Base-by-base conservation (phyloP, 1,140 invertebrate genomes). In the Saccostrea glomerata region DNA sequence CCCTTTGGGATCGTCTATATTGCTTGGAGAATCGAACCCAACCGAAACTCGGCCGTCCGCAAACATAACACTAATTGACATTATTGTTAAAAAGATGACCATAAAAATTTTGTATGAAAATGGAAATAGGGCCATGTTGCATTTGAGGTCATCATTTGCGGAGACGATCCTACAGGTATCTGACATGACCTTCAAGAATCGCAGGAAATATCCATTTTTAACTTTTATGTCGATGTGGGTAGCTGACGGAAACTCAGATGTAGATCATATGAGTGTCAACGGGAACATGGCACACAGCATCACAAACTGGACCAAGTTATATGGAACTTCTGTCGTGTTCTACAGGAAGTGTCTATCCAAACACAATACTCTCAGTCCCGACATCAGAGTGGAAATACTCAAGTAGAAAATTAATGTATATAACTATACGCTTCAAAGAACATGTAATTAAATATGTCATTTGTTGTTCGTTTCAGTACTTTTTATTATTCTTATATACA, bases 141-240 rank as follows among this genome's bases (percentile, higher is more conserved):
- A 85, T 63, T 73, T 93, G 9, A 20, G 86, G 30, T 47, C 90
- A 25, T 82, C 87, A 23, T 30, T 89, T 30, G 47, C 47, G 7
- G 88, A 92, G 55, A 93, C 92, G 0, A 25, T 84, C 15, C 25
- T 92, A 0, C 86, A 54, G 3, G 86, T 92, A 5, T 82, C 86
- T 7, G 84, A 91, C 23, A 82, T 86, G n/a, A 83, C 84, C 15
- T 90, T 85, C 40, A 82, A 77, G 40, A 85, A 88, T 25, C 54
- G 63, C 63, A 73, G 36, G 13, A 17, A 56, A 11, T 84, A 90
- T 20, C 90, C 93, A 2, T 91, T 93, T 77, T 85, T 92, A n/a
- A 92, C 89, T 17, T 90, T 93, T 17, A 86, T 91, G 1, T 93
- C 93, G 15, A 93, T 92, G 91, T 93, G 90, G 89, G 86, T 93